Conservation (phyloP, 2,113 vertebrate genomes). For the Apodemus sylvaticus region DNA sequence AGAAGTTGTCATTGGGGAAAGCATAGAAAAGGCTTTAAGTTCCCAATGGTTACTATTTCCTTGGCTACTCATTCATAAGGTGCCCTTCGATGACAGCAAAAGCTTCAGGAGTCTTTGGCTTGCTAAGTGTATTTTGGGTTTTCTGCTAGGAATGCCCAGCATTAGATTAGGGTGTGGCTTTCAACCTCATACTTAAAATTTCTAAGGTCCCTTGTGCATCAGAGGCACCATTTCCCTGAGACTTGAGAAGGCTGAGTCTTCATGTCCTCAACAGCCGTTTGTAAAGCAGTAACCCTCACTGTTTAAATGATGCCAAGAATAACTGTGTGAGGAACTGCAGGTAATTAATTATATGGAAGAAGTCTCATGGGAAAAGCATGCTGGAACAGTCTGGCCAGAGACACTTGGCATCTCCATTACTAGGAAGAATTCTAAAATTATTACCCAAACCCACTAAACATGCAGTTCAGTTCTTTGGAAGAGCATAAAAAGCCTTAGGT, state of each 20-base stretch:
- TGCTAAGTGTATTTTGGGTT: not conserved
- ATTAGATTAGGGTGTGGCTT: not conserved
- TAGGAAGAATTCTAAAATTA: constrained; percentile 65
- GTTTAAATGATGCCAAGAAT: constrained; percentile 21
- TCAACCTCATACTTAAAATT: not conserved
- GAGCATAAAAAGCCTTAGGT: constrained; percentile 28
- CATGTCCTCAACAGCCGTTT: not conserved
- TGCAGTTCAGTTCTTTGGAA: not conserved
- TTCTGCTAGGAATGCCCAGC: not conserved
- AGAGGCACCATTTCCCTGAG: constrained; percentile 32
- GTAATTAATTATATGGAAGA: constrained; percentile 63
- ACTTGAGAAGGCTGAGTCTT: constrained; percentile 35
- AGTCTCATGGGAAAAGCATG: not conserved
- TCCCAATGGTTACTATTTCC: not conserved
- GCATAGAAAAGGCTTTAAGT: not conserved
- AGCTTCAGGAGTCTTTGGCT: not conserved
- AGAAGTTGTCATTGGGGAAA: not conserved
- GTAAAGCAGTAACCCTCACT: not conserved
- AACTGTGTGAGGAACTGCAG: constrained; percentile 33
- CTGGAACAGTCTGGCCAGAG: constrained; percentile 12
- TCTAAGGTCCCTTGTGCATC: not conserved
- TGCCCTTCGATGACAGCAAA: not conserved
- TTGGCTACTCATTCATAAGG: not conserved
- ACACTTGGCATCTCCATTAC: constrained; percentile 53
- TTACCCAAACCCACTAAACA: constrained; percentile 52